phyloP scores from a whole-genome alignment of 2,888 invertebrate genomes.

The Agrochola litura region DNA sequence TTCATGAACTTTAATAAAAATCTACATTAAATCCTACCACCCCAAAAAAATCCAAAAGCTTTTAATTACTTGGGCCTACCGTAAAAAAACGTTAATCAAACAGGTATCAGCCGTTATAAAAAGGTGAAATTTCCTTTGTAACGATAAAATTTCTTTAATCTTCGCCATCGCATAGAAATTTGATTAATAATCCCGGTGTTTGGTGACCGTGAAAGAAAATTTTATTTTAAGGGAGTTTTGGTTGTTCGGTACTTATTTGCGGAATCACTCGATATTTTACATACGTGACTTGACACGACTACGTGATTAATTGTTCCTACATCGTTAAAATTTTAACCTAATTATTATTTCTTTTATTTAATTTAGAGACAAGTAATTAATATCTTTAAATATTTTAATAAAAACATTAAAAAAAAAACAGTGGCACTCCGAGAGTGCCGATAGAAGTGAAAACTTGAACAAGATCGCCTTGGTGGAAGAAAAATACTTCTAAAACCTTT shows the following conservation, averaged over 20 bases:
- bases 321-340: background rate
- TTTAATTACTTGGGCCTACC: constrained; percentile 59
- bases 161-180: constrained; percentile 62
- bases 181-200: constrained; percentile 68
- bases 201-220: constrained; percentile 61
- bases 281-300: background rate
- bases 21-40: background rate
- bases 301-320: background rate
- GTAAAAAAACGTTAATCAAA: constrained; percentile 62
- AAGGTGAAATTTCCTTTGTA: constrained; percentile 62
- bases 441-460: too few relatives aligned
- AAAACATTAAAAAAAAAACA: too few relatives aligned
- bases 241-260: constrained; percentile 21
- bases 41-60: constrained; percentile 45
- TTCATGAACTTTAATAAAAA: constrained; percentile 14
- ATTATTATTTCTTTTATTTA: too few relatives aligned
- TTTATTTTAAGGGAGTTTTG: constrained; percentile 56
- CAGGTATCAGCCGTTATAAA: constrained; percentile 54
- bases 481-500: too few relatives aligned
- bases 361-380: too few relatives aligned
- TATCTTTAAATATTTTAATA: too few relatives aligned
- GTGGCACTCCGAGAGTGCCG: too few relatives aligned
- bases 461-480: too few relatives aligned
- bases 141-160: constrained; percentile 58
- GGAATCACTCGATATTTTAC: constrained; percentile 28